Evolutionary conservation across 1,140 invertebrate species (phyloP).

Genomic region (Zaprionus capensis): DNA sequence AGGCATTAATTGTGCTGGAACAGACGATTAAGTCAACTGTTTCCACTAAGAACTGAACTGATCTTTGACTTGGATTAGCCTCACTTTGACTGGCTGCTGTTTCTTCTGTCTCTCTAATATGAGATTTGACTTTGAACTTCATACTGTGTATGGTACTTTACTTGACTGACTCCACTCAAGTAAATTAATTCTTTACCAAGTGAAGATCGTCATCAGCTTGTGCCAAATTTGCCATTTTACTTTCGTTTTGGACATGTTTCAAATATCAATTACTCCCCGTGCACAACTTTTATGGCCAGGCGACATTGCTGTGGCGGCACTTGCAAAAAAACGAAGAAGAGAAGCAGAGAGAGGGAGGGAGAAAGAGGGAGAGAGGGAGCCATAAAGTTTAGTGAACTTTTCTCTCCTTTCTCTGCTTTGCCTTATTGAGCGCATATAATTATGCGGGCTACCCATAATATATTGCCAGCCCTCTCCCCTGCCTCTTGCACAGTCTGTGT

Average conservation of each 20-base stretch:
- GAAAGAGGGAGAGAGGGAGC: conserved; percentile 23
- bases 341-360: conserved; percentile 7
- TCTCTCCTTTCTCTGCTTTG: conserved; percentile 40
- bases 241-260: conserved; percentile 37
- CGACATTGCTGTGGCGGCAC: conserved; percentile 34
- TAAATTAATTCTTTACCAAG: conserved; percentile 1
- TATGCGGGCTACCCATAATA: conserved; percentile 57
- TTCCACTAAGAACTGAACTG: background rate
- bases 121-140: background rate
- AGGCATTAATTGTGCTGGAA: background rate
- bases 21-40: background rate
- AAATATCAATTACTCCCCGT: conserved; percentile 43
- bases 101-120: background rate
- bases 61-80: background rate
- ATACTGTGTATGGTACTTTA: background rate
- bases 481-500: background rate
- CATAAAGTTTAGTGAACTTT: conserved; percentile 69
- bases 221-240: conserved; percentile 19
- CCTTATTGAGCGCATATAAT: conserved; percentile 61
- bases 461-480: conserved; percentile 2
- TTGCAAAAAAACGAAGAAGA: conserved; percentile 43
- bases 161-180: background rate
- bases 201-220: background rate
- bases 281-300: conserved; percentile 49
- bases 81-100: background rate